These are phyloP conservation scores for Himalopsyche phryganea DNA, from an alignment of 1,140 invertebrate genomes.

Conservation along the genomic window DNA sequence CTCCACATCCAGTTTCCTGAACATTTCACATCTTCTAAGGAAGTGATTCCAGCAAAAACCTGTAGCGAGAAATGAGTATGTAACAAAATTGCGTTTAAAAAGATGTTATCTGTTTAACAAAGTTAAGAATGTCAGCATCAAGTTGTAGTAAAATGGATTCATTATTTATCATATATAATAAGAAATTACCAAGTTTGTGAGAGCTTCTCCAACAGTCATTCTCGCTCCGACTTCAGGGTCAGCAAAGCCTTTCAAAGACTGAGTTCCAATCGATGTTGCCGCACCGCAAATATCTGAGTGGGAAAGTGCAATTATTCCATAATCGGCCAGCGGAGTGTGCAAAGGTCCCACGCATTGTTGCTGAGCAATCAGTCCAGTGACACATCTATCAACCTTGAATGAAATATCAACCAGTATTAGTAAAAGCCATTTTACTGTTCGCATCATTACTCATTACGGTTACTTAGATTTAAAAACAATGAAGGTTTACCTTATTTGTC, in stretches of 20 bases:
- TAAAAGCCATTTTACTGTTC: too few species aligned
- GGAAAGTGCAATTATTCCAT: constrained; percentile 86
- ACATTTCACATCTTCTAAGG: constrained; percentile 89
- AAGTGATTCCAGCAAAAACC: constrained; percentile 83
- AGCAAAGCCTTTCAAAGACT: constrained; percentile 90
- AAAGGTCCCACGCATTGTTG: constrained; percentile 97
- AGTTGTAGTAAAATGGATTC: too few species aligned
- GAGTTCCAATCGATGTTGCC: constrained; percentile 93
- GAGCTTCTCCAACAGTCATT: constrained; percentile 89
- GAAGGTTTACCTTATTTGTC: constrained; percentile 82
- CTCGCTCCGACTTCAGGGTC: constrained; percentile 79
- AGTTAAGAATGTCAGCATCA: too few species aligned
- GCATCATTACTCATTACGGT: too few species aligned
- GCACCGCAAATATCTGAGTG: constrained; percentile 71
- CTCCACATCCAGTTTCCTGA: constrained; percentile 99
- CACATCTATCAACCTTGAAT: constrained; percentile 83
- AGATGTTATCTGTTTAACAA: too few species aligned
- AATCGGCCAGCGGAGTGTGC: constrained; percentile 93
- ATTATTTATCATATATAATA: too few species aligned
- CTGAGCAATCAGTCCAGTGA: constrained; percentile 92
- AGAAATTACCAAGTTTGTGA: constrained; percentile 78
- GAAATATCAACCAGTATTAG: constrained; percentile 25
- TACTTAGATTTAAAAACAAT: too few species aligned
- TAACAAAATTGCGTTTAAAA: too few species aligned
- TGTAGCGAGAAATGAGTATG: constrained; percentile 21